A percentile compares a stretch with the other conserved stretches of the same genome.
Conservation (phyloP, 2,113 vertebrate species). For the Mus pahari region DNA sequence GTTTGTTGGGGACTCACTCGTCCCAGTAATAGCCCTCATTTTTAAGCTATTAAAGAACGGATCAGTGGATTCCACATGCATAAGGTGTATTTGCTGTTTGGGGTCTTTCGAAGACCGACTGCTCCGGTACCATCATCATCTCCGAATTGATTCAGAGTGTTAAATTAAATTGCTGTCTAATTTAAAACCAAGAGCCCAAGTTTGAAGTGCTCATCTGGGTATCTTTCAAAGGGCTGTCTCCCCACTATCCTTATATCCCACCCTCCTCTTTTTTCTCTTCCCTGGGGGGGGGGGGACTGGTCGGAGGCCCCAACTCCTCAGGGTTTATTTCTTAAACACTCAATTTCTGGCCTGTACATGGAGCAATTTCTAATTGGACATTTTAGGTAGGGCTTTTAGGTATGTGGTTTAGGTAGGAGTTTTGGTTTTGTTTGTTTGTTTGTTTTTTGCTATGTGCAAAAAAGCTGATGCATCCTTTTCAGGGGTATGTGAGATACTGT, state of each 20-base stretch:
- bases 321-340: constrained; percentile 58
- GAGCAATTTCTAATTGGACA: not conserved
- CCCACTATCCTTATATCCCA: not conserved
- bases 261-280: not conserved
- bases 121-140: not conserved
- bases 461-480: not conserved
- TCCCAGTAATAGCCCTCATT: constrained; percentile 73
- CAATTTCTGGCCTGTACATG: not conserved
- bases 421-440: too few relatives aligned
- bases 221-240: not conserved
- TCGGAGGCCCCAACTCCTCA: not conserved
- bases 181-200: constrained; percentile 49
- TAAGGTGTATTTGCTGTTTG: not conserved
- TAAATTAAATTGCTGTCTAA: constrained; percentile 68
- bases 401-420: not conserved
- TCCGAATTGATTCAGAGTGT: constrained; percentile 6
- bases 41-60: constrained; percentile 78
- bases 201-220: not conserved
- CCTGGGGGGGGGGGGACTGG: not conserved
- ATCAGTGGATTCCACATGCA: constrained; percentile 52
- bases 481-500: not conserved
- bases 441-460: not conserved
- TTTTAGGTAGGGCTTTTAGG: not conserved
- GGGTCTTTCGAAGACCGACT: not conserved
- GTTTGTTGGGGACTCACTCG: constrained; percentile 68